These are phyloP conservation scores for Naja naja DNA, from an alignment of 2,113 vertebrate species.

Conservation along the genomic window DNA sequence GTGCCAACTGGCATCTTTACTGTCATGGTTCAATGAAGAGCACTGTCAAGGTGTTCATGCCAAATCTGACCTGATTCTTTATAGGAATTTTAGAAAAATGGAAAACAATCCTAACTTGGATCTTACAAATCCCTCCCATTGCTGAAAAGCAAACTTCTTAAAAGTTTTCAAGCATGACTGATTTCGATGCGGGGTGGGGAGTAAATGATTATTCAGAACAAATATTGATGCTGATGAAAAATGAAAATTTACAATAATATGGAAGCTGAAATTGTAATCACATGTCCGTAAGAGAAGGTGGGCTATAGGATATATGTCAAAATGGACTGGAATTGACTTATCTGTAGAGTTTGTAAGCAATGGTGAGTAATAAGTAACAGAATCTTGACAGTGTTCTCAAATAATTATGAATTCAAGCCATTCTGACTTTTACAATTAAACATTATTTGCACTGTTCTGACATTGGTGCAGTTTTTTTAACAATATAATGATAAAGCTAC, in stretches of 20 bases:
- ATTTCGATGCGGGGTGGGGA: conserved; percentile 46
- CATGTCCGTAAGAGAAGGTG: conserved; percentile 32
- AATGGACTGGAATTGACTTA: conserved; percentile 49
- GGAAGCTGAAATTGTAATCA: conserved; percentile 61
- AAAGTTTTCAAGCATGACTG: conserved; percentile 68
- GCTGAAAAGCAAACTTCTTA: conserved; percentile 66
- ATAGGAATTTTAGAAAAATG: conserved; percentile 58
- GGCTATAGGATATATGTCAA: conserved; percentile 7
- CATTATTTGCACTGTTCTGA: conserved; percentile 85
- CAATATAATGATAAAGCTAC: conserved; percentile 69
- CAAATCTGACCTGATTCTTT: conserved; percentile 59
- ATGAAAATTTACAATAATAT: conserved; percentile 46
- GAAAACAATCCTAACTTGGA: conserved; percentile 55
- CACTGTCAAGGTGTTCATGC: conserved; percentile 79
- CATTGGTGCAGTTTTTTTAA: conserved; percentile 84
- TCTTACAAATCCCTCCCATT: conserved; percentile 67
- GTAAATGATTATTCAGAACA: conserved; percentile 25
- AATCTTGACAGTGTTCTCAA: conserved; percentile 80
- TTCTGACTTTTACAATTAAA: conserved; percentile 83
- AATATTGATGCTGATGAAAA: conserved; percentile 42
- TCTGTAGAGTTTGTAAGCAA: conserved; percentile 64
- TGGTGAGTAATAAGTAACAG: conserved; percentile 69
- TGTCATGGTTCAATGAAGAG: conserved; percentile 79
- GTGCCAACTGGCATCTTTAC: conserved; percentile 79
- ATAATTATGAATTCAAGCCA: conserved; percentile 80